Conservation (phyloP, 2,797 vertebrate species). For the Hydrolagus colliei region DNA sequence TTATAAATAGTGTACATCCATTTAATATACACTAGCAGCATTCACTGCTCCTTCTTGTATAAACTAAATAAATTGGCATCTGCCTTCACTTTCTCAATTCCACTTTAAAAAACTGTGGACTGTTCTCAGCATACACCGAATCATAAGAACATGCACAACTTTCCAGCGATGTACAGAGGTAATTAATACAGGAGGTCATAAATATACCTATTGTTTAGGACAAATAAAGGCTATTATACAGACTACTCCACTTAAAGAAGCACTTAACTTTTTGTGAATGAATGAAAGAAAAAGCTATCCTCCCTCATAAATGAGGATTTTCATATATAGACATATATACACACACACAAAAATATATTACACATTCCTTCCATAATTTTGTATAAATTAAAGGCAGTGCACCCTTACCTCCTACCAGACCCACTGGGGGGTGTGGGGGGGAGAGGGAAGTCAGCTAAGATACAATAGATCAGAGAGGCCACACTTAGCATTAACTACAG, state of each 20-base stretch:
- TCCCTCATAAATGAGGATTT: slow-evolving; percentile 20
- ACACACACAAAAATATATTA: slow-evolving; percentile 1
- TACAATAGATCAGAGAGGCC: slow-evolving; percentile 7
- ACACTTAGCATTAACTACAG: background rate
- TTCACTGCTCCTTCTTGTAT: slow-evolving; percentile 12
- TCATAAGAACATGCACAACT: slow-evolving; percentile 26
- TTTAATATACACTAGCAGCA: slow-evolving; percentile 28
- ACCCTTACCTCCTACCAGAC: background rate
- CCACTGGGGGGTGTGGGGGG: background rate
- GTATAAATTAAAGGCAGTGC: background rate
- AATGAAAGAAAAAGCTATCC: slow-evolving; percentile 15
- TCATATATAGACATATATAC: slow-evolving; percentile 17
- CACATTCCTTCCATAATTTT: background rate
- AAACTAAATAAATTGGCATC: slow-evolving; percentile 25
- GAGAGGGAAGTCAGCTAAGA: background rate
- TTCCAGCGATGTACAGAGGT: slow-evolving; percentile 27
- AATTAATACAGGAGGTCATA: slow-evolving; percentile 29
- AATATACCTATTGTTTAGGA: slow-evolving; percentile 27
- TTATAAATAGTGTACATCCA: slow-evolving; percentile 27
- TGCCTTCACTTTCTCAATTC: background rate
- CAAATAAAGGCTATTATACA: slow-evolving; percentile 20
- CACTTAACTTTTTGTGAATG: slow-evolving; percentile 17
- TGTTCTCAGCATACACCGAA: slow-evolving; percentile 18
- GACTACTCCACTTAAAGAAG: slow-evolving; percentile 28
- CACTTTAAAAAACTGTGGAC: slow-evolving; percentile 29